Evolutionary conservation across 2,888 invertebrate species (phyloP).

Genomic region (Pollenia angustigena): DNA sequence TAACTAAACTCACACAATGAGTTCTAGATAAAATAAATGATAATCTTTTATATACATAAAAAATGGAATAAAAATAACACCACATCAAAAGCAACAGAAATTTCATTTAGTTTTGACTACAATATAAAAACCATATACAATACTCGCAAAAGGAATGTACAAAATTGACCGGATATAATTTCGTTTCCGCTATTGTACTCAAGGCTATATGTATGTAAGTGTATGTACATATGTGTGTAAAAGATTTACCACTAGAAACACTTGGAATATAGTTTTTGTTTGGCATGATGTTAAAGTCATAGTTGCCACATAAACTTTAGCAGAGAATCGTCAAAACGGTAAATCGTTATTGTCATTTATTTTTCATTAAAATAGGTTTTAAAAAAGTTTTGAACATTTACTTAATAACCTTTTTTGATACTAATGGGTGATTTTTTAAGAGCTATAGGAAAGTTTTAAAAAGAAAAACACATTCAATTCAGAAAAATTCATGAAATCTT

Average conservation of each 20-base stretch:
- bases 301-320: conserved; percentile 11
- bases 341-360: too few relatives aligned
- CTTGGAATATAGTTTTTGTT: conserved; percentile 38
- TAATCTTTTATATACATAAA: conserved; percentile 33
- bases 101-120: conserved; percentile 25
- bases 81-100: conserved; percentile 11
- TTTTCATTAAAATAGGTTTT: too few relatives aligned
- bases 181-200: conserved; percentile 61
- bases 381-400: too few relatives aligned
- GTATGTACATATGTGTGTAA: background rate
- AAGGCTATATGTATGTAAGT: conserved; percentile 23
- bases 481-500: too few relatives aligned
- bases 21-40: conserved; percentile 32
- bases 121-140: conserved; percentile 49
- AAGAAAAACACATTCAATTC: too few relatives aligned
- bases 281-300: background rate
- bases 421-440: too few relatives aligned
- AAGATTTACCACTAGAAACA: conserved; percentile 1
- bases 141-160: conserved; percentile 43
- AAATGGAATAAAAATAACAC: background rate
- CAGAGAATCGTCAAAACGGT: background rate
- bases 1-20: conserved; percentile 12
- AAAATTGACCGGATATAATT: conserved; percentile 73
- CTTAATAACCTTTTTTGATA: too few relatives aligned
- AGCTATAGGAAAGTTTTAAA: too few relatives aligned